These are phyloP conservation scores for Phalangium opilio DNA, from an alignment of 2,888 invertebrate genomes.

Conservation along the genomic window DNA sequence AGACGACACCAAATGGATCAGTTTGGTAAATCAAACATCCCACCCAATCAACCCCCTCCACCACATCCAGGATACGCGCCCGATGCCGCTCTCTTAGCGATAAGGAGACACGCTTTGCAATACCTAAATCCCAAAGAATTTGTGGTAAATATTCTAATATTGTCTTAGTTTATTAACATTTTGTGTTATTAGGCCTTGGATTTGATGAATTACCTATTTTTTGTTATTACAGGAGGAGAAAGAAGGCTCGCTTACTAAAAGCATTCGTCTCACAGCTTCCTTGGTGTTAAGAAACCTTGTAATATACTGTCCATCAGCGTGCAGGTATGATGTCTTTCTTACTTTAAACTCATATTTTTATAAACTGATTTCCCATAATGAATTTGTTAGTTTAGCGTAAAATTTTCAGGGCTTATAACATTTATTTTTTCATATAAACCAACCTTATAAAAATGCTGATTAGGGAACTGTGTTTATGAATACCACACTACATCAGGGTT, in stretches of 20 bases:
- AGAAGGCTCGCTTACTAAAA: slow-evolving; percentile 98
- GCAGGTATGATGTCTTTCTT: too few species aligned
- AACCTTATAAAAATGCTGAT: too few species aligned
- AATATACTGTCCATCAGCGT: slow-evolving; percentile 54
- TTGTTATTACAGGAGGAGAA: slow-evolving; percentile 66
- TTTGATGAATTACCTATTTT: background rate
- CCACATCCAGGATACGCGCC: slow-evolving; percentile 77
- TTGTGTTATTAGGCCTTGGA: background rate
- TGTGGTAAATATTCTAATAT: slow-evolving; percentile 43
- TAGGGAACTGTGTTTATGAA: too few species aligned
- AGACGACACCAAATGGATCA: slow-evolving; percentile 44
- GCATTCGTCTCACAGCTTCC: slow-evolving; percentile 90
- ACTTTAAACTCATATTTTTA: too few species aligned
- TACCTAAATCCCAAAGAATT: slow-evolving; percentile 77
- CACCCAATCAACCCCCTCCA: slow-evolving; percentile 40
- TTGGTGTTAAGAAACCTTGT: slow-evolving; percentile 94
- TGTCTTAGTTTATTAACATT: background rate
- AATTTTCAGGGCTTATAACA: too few species aligned
- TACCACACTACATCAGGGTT: too few species aligned
- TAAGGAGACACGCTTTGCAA: slow-evolving; percentile 83
- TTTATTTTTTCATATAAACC: too few species aligned
- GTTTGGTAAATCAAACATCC: slow-evolving; percentile 38
- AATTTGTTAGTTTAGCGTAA: too few species aligned
- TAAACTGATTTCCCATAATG: too few species aligned
- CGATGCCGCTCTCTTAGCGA: slow-evolving; percentile 91